Conservation (phyloP, 2,888 invertebrate genomes). For the Ptychoptera contaminata region DNA sequence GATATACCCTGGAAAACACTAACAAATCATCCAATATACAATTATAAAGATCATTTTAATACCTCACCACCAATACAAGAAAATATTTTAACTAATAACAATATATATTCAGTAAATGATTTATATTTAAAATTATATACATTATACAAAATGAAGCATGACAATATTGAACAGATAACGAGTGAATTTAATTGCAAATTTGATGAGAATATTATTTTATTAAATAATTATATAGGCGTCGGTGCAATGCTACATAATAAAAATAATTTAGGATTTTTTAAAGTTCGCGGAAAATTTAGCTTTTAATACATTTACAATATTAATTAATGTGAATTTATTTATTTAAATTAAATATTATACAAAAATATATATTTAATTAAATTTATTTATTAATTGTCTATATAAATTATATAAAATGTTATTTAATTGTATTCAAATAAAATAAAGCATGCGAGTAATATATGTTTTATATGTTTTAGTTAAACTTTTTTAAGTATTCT, state of each 20-base stretch:
- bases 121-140: slow-evolving; percentile 17
- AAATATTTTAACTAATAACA: slow-evolving; percentile 10
- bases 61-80: slow-evolving; percentile 10
- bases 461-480: too few species aligned
- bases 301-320: too few species aligned
- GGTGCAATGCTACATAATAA: slow-evolving; percentile 69
- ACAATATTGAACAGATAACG: slow-evolving; percentile 10
- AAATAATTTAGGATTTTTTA: slow-evolving; percentile 70
- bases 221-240: slow-evolving; percentile 67
- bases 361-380: too few species aligned
- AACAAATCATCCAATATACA: slow-evolving; percentile 63
- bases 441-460: too few species aligned
- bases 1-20: slow-evolving; percentile 66
- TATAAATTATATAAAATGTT: too few species aligned
- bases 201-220: slow-evolving; percentile 49
- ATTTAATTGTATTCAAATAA: too few species aligned
- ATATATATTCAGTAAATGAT: slow-evolving; percentile 17
- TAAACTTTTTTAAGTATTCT: slow-evolving; percentile 12
- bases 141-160: slow-evolving; percentile 13
- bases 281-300: slow-evolving; percentile 57
- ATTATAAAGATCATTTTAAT: slow-evolving; percentile 45
- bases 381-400: too few species aligned
- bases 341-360: too few species aligned
- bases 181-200: slow-evolving; percentile 11
- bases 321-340: too few species aligned